Conservation (phyloP, 2,888 invertebrate genomes). For the Noctua fimbriata region DNA sequence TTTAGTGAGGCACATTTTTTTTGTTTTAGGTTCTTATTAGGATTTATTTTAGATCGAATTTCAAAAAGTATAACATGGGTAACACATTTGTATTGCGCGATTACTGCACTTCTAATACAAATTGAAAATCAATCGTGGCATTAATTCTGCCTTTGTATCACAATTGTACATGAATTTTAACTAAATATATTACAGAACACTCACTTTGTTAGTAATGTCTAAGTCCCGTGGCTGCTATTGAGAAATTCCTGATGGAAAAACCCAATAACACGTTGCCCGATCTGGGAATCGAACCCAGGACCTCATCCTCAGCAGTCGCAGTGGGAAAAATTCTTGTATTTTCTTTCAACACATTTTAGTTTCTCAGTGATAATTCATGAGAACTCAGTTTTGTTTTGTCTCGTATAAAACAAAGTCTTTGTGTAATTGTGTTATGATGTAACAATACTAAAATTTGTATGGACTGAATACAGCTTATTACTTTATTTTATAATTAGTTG, state of each 20-base stretch:
- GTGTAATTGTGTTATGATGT: slow-evolving; percentile 29
- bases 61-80: not conserved
- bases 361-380: not conserved
- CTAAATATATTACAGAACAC: not conserved
- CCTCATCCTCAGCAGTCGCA: not conserved
- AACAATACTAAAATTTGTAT: slow-evolving; percentile 16
- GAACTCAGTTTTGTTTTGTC: slow-evolving; percentile 32
- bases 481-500: slow-evolving; percentile 5
- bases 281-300: not conserved
- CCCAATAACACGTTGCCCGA: not conserved
- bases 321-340: not conserved
- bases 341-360: not conserved
- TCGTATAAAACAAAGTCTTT: slow-evolving; percentile 40
- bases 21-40: not conserved
- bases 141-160: too few relatives aligned
- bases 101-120: not conserved
- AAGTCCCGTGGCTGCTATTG: not conserved
- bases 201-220: too few relatives aligned
- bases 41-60: not conserved
- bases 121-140: too few relatives aligned
- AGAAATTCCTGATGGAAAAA: not conserved
- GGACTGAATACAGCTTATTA: slow-evolving; percentile 22
- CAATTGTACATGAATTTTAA: not conserved
- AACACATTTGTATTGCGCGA: not conserved
- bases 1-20: not conserved